These are phyloP conservation scores for Drymodes brunneopygia DNA, from an alignment of 2,113 vertebrate species.

Conservation along the genomic window DNA sequence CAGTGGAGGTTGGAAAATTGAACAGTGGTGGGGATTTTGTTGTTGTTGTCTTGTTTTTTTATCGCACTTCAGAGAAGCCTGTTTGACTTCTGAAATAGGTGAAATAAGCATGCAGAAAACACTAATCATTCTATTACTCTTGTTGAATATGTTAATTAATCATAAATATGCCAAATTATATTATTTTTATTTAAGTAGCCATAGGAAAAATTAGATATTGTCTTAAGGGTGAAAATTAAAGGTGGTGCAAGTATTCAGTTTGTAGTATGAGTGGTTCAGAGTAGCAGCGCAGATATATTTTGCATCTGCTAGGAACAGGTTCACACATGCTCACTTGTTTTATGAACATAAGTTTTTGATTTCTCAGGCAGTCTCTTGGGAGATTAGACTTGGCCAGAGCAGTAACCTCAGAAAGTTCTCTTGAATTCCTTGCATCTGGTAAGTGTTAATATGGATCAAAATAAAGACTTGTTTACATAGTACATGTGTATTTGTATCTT, in stretches of 20 bases:
- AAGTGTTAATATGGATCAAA: slow-evolving; percentile 21
- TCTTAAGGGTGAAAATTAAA: neutral
- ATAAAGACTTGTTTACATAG: slow-evolving; percentile 6
- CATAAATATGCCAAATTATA: neutral
- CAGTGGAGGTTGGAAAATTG: neutral
- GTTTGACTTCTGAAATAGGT: neutral
- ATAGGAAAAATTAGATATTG: neutral
- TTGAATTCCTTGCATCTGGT: slow-evolving; percentile 22
- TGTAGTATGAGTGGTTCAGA: neutral
- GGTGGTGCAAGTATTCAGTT: neutral
- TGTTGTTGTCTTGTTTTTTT: neutral
- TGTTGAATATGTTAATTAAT: neutral
- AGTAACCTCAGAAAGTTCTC: neutral
- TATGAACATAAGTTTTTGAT: neutral
- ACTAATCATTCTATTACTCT: neutral
- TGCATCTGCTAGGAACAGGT: neutral
- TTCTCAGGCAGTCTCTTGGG: neutral
- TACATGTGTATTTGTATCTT: neutral
- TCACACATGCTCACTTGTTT: neutral
- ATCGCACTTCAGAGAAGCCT: neutral
- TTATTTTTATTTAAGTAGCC: neutral
- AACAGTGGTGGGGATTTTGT: neutral
- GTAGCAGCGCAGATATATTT: neutral
- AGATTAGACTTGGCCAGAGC: neutral
- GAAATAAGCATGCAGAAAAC: neutral